Conservation (phyloP, 2,888 invertebrate species). For the Hydrotaea diabolus region DNA sequence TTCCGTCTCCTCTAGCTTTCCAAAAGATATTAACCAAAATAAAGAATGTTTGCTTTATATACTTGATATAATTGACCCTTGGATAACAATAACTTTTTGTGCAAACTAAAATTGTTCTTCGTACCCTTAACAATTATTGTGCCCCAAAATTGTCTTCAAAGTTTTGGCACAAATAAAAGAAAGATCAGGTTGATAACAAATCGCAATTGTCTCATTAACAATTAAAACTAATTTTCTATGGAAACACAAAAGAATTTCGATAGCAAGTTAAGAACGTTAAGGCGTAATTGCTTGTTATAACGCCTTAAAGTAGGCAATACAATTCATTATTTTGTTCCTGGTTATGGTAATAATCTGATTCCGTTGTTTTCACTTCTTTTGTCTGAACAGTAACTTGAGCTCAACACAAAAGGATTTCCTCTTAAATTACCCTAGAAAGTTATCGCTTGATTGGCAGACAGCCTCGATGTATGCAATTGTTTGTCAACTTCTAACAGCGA, state of each 20-base stretch:
- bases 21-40: too few species aligned
- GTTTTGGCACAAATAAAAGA: too few species aligned
- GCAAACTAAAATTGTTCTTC: too few species aligned
- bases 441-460: neutral
- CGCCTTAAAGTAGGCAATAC: neutral
- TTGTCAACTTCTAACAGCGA: neutral
- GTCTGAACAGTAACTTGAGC: too few species aligned
- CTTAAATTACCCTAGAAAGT: neutral
- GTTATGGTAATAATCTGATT: neutral
- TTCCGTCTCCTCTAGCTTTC: too few species aligned
- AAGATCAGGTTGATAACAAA: neutral
- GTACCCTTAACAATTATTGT: too few species aligned
- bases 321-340: neutral
- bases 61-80: too few species aligned
- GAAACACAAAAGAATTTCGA: neutral
- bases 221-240: neutral
- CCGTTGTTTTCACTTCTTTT: too few species aligned
- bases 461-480: neutral
- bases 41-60: too few species aligned
- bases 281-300: too few species aligned
- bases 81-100: too few species aligned
- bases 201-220: neutral
- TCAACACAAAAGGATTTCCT: neutral
- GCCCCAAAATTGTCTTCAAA: too few species aligned
- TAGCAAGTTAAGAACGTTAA: neutral